Evolutionary conservation across 2,888 invertebrate genomes (phyloP).

Genomic region (Melanostoma mellinum): DNA sequence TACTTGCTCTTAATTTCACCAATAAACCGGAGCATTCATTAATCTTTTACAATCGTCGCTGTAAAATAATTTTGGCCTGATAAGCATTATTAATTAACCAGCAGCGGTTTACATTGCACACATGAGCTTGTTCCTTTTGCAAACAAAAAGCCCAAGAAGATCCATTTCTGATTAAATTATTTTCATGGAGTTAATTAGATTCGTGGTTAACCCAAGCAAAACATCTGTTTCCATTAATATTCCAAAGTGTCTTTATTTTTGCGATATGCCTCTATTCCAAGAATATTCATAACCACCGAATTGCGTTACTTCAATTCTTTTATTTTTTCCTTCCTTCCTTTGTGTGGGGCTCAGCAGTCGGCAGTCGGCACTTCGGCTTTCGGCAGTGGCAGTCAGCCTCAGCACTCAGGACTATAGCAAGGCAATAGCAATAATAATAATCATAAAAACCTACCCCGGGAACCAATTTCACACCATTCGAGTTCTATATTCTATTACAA

Average conservation of each 20-base stretch:
- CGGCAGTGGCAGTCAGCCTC: background rate
- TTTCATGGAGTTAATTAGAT: constrained; percentile 61
- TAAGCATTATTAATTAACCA: no score
- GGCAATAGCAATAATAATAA: constrained; percentile 69
- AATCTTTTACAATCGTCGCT: no score
- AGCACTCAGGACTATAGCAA: constrained; percentile 42
- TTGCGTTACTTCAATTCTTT: constrained; percentile 62
- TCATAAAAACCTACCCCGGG: constrained; percentile 69
- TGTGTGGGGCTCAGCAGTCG: constrained; percentile 17
- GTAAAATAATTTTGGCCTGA: no score
- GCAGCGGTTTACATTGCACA: no score
- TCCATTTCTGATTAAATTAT: constrained; percentile 28
- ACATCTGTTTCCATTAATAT: constrained; percentile 70
- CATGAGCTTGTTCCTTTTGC: no score
- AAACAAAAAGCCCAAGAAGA: constrained; percentile 1
- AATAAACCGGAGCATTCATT: no score
- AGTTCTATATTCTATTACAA: constrained; percentile 73
- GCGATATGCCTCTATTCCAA: constrained; percentile 29
- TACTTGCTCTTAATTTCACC: no score
- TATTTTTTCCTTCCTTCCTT: constrained; percentile 23
- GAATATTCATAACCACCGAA: constrained; percentile 69
- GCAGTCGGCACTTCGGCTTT: background rate
- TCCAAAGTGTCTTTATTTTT: constrained; percentile 50
- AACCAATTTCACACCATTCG: constrained; percentile 73
- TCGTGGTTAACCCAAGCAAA: constrained; percentile 48